phyloP scores from a whole-genome alignment of 2,888 invertebrate genomes.

The Zeuzera pyrina region DNA sequence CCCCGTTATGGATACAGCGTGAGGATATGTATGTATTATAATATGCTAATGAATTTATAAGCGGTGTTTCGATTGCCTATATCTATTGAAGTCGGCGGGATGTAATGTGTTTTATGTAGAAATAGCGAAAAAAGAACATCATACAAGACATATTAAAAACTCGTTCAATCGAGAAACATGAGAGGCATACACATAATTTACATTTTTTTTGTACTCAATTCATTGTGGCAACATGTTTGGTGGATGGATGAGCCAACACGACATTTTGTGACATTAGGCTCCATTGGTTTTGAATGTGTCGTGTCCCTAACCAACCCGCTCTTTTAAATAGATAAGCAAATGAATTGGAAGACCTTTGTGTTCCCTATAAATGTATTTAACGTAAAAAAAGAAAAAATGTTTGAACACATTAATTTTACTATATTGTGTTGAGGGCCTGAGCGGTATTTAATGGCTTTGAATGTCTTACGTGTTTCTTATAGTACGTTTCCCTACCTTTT shows the following conservation, averaged over 20 bases:
- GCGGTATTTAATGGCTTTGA: constrained; percentile 22
- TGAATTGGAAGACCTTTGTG: constrained; percentile 66
- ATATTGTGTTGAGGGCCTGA: constrained; percentile 19
- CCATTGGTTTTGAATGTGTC: constrained; percentile 64
- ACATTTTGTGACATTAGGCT: constrained; percentile 67
- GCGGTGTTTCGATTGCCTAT: too few species aligned
- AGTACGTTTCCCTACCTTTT: too few species aligned
- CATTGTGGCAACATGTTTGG: constrained; percentile 37
- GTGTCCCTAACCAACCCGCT: constrained; percentile 44
- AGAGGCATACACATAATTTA: constrained; percentile 48
- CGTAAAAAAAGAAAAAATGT: constrained; percentile 31
- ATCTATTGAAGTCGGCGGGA: too few species aligned
- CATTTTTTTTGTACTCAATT: constrained; percentile 51
- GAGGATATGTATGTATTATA: too few species aligned
- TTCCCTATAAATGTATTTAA: constrained; percentile 32
- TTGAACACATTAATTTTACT: constrained; percentile 26
- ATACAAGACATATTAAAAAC: too few species aligned
- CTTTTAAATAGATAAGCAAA: constrained; percentile 68
- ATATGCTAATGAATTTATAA: too few species aligned
- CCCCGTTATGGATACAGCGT: too few species aligned
- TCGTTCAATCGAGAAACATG: constrained; percentile 36
- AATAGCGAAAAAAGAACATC: too few species aligned
- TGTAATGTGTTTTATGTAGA: too few species aligned
- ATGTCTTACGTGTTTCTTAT: constrained; percentile 12
- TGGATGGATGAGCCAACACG: constrained; percentile 47